Evolutionary conservation across 2,888 invertebrate genomes (phyloP).

Genomic region (Dicycla oo): DNA sequence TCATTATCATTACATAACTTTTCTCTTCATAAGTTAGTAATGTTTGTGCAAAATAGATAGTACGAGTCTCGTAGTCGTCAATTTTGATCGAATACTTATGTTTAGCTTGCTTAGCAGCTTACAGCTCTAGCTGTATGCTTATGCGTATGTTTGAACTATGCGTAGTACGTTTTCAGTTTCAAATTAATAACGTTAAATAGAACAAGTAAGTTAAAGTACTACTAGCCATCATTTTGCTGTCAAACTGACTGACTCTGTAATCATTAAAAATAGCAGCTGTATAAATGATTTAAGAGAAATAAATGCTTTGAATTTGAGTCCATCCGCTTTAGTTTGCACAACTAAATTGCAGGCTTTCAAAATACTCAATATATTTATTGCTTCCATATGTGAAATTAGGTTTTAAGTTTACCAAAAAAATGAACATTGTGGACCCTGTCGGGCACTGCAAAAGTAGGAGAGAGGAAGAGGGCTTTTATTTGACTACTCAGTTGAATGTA

Average conservation of each 20-base stretch:
- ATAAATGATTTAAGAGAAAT: background rate
- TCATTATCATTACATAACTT: background rate
- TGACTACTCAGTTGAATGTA: no score
- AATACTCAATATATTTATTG: no score
- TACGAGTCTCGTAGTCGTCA: background rate
- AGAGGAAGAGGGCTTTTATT: no score
- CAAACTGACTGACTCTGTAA: background rate
- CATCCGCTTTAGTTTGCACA: background rate
- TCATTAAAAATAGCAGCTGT: background rate
- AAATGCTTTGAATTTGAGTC: background rate
- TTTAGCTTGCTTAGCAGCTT: background rate
- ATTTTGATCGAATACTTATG: background rate
- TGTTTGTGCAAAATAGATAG: background rate
- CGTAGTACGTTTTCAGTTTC: background rate
- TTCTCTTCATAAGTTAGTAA: background rate
- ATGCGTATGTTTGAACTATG: background rate
- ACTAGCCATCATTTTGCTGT: no score
- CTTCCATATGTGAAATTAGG: no score
- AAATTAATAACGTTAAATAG: background rate
- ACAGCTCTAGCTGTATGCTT: background rate
- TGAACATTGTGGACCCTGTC: no score
- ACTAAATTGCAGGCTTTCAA: background rate
- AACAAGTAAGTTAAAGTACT: background rate
- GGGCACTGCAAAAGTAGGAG: no score
- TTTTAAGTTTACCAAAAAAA: no score